Evolutionary conservation across 2,797 vertebrate genomes (phyloP).

Genomic region (Pseudochaenichthys georgianus): DNA sequence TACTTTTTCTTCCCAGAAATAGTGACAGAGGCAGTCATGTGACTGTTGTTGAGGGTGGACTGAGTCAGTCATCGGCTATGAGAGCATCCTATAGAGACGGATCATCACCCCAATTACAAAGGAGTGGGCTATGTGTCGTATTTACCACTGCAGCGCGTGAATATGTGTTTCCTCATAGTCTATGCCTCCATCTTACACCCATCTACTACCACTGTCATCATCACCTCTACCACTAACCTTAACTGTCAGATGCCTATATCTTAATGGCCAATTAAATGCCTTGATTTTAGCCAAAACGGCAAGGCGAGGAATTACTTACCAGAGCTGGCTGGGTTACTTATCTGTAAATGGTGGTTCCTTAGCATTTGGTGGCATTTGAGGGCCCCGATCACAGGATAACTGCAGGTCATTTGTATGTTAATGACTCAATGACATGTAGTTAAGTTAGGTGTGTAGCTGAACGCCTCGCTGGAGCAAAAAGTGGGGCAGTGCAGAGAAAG

Average conservation of each 20-base stretch:
- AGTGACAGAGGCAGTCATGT: slow-evolving; percentile 41
- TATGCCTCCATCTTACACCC: slow-evolving; percentile 34
- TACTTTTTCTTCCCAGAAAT: slow-evolving; percentile 51
- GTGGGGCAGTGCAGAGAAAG: slow-evolving; percentile 15
- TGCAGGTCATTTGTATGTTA: slow-evolving; percentile 87
- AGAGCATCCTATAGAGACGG: slow-evolving; percentile 60
- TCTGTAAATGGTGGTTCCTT: slow-evolving; percentile 82
- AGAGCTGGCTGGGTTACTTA: slow-evolving; percentile 76
- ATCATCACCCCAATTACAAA: slow-evolving; percentile 41
- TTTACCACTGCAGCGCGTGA: slow-evolving; percentile 40
- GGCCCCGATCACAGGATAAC: slow-evolving; percentile 80
- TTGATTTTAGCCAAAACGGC: slow-evolving; percentile 75
- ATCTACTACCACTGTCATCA: slow-evolving; percentile 29
- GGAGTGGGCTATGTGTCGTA: slow-evolving; percentile 57
- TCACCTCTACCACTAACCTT: slow-evolving; percentile 68
- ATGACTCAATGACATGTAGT: slow-evolving; percentile 83
- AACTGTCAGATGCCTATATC: slow-evolving; percentile 60
- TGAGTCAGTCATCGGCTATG: slow-evolving; percentile 61
- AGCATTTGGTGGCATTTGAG: slow-evolving; percentile 88
- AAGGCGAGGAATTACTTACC: slow-evolving; percentile 69
- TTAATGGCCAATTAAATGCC: slow-evolving; percentile 76
- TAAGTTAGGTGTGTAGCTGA: slow-evolving; percentile 78
- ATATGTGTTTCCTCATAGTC: slow-evolving; percentile 36
- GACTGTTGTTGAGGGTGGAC: slow-evolving; percentile 37
- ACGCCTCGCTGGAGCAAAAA: slow-evolving; percentile 54